Percentiles rank a stretch among this genome's conserved stretches.
These are phyloP conservation scores for Cotesia chilonis DNA, from an alignment of 1,140 invertebrate genomes.

Conservation along the genomic window DNA sequence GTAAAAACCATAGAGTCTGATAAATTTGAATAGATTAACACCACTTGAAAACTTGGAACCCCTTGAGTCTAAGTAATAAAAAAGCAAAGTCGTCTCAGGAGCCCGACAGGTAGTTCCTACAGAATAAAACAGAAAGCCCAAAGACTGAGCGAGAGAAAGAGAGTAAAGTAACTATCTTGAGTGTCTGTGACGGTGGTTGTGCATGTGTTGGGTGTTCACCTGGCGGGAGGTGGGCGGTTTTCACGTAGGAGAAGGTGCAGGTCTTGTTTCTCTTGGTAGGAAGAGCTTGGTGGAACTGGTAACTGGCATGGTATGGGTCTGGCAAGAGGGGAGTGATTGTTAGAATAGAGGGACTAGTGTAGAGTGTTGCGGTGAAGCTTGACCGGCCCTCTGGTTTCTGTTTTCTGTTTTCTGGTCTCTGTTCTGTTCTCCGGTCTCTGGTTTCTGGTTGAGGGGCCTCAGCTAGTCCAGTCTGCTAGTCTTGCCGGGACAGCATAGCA, in stretches of 20 bases:
- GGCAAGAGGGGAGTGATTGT: constrained; percentile 49
- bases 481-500: constrained; percentile 54
- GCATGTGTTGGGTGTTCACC: constrained; percentile 23
- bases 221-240: constrained; percentile 39
- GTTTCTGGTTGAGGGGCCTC: constrained; percentile 54
- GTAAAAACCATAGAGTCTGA: no score
- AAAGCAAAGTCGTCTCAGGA: no score
- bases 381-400: constrained; percentile 59
- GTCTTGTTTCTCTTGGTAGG: not conserved
- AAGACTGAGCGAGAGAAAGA: not conserved
- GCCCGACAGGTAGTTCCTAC: not conserved
- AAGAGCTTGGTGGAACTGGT: constrained; percentile 33
- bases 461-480: constrained; percentile 59
- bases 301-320: no score
- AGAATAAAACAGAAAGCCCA: not conserved
- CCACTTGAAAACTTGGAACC: no score
- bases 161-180: not conserved
- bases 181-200: constrained; percentile 17
- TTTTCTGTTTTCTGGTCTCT: no score
- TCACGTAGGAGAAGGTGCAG: constrained; percentile 38
- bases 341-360: constrained; percentile 48
- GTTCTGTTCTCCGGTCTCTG: no score
- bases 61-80: no score
- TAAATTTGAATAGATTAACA: no score
- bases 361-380: constrained; percentile 57